A percentile compares a stretch with the other conserved stretches of the same genome.
These are phyloP conservation scores for Drosophila nigromelanica DNA, from an alignment of 1,140 invertebrate species.

Conservation along the genomic window DNA sequence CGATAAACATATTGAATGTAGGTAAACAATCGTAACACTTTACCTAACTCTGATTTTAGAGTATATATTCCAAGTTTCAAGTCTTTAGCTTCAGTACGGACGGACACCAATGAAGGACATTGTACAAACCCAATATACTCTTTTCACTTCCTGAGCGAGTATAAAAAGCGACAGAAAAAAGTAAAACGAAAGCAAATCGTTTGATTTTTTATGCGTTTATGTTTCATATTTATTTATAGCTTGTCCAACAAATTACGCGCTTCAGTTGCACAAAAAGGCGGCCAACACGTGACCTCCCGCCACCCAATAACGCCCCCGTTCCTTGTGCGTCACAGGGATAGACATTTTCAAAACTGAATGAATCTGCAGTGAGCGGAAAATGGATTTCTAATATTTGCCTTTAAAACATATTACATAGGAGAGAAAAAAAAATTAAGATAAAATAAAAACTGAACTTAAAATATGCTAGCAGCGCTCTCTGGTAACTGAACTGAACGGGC, in stretches of 20 bases:
- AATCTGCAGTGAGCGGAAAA: slow-evolving; percentile 83
- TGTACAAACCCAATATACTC: too few relatives aligned
- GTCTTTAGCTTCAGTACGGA: too few relatives aligned
- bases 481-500: slow-evolving; percentile 34
- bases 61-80: too few relatives aligned
- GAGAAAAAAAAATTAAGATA: slow-evolving; percentile 18
- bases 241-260: slow-evolving; percentile 81
- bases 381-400: slow-evolving; percentile 80
- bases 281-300: slow-evolving; percentile 67
- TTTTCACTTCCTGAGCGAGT: too few relatives aligned
- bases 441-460: slow-evolving; percentile 57
- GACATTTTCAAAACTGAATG: slow-evolving; percentile 80
- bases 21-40: too few relatives aligned
- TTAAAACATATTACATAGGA: slow-evolving; percentile 49
- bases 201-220: slow-evolving; percentile 63
- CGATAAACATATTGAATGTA: too few relatives aligned
- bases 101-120: too few relatives aligned
- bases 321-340: slow-evolving; percentile 14
- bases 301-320: neutral
- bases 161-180: slow-evolving; percentile 18
- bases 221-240: slow-evolving; percentile 77
- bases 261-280: slow-evolving; percentile 74
- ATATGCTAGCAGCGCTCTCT: slow-evolving; percentile 52
- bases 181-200: slow-evolving; percentile 57
- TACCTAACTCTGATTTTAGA: too few relatives aligned